Conservation (phyloP, 2,113 vertebrate species). For the Riparia riparia region DNA sequence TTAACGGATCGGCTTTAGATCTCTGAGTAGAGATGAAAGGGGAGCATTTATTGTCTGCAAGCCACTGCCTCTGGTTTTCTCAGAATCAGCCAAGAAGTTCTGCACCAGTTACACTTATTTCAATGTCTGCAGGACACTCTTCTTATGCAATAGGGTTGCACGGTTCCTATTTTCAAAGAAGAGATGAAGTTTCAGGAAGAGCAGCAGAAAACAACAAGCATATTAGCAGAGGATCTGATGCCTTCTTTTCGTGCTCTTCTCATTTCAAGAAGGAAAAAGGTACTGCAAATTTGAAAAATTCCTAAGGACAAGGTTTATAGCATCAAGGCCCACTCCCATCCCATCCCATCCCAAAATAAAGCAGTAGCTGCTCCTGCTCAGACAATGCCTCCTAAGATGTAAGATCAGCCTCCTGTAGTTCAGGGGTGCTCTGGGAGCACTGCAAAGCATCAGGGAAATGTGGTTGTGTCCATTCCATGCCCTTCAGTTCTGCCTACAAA, state of each 20-base stretch:
- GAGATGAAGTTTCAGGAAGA: not conserved
- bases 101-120: constrained; percentile 8
- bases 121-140: not conserved
- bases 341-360: not conserved
- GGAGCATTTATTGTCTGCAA: constrained; percentile 21
- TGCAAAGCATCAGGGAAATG: not conserved
- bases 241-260: not conserved
- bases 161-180: not conserved
- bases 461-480: not conserved
- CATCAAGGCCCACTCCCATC: not conserved
- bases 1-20: constrained; percentile 16
- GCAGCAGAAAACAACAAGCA: not conserved
- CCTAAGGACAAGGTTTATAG: not conserved
- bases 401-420: not conserved
- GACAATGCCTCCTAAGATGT: not conserved
- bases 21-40: constrained; percentile 41
- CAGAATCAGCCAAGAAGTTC: constrained; percentile 1
- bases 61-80: not conserved
- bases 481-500: not conserved
- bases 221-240: not conserved
- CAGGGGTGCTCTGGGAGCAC: not conserved
- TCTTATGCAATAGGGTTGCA: not conserved
- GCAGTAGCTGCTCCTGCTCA: not conserved
- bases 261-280: not conserved
- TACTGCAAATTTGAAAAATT: not conserved